These are phyloP conservation scores for Heliconius charithonia DNA, from an alignment of 2,888 invertebrate species.

Conservation along the genomic window DNA sequence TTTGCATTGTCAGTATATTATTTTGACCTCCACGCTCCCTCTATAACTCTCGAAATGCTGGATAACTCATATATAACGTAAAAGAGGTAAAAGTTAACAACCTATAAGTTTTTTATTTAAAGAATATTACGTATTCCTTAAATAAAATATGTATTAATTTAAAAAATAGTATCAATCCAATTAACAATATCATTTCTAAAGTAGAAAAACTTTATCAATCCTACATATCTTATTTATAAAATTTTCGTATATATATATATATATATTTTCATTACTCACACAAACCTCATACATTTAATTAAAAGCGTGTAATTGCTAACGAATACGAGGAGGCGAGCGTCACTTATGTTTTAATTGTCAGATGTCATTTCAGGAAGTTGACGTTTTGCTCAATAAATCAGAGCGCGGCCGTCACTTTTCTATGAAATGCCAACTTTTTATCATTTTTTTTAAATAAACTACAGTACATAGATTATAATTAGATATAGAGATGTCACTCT, in stretches of 20 bases:
- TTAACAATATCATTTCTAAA: too few species aligned
- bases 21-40: too few species aligned
- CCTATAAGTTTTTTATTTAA: too few species aligned
- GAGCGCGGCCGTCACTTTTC: neutral
- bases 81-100: too few species aligned
- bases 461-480: neutral
- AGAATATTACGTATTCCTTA: too few species aligned
- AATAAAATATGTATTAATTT: too few species aligned
- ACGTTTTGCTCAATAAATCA: conserved; percentile 4
- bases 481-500: neutral
- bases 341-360: conserved; percentile 21
- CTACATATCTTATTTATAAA: neutral
- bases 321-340: conserved; percentile 16
- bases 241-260: neutral
- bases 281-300: conserved; percentile 18
- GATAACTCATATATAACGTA: too few species aligned
- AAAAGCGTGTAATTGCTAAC: conserved; percentile 22
- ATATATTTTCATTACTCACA: neutral
- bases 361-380: conserved; percentile 10
- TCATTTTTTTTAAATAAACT: neutral
- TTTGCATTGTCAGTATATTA: too few species aligned
- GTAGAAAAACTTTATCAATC: conserved; percentile 13
- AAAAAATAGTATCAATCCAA: neutral
- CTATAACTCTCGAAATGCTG: too few species aligned
- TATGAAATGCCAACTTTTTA: neutral